Evolutionary conservation across 2,888 invertebrate species (phyloP), one percentile per base, ranked within the genome.

Genomic region (Lypha dubia): DNA sequence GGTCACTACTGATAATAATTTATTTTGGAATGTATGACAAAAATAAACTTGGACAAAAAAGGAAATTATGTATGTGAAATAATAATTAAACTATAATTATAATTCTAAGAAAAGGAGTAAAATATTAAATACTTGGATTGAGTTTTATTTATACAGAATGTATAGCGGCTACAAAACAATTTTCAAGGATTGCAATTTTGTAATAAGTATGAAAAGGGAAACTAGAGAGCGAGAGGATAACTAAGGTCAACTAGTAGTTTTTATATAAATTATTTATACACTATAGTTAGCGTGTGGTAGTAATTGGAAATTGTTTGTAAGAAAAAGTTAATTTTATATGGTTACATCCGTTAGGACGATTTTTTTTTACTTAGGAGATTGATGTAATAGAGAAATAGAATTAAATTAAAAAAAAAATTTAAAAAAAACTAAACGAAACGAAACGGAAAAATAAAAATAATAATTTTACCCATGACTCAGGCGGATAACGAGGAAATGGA

Each of bases 401-500:
- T 71, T 38, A 35, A 9, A 6, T 22, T 6, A 71, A 15, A 56
- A 22, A 56, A 41, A 46, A 62, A 74, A 56, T 35, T 9, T 6
- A 38, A 38, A 38, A 13, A 58, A 24, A 80, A 63, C 11, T n/a
- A 51, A 20, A 51, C 5, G 38, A 44, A 49, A 49, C 11, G 17
- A 58, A 58, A 49, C 56, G 17, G 53, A 51, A 58, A 58, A 38
- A 71, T 44, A 87, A 85, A 88, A 87, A 88, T 87, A 88, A 84
- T 81, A 87, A 88, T 91, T 91, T 91, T 94, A 94, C 95, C 95
- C 95, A 95, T 92, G 95, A 95, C 91, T 95, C 94, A 90, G 97
- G 96, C 91, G 97, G 97, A 93, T 96, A 97, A 93, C 95, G 95
- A 92, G 97, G 97, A 93, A 97, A 97, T 90, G 97, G 97, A 89